Evolutionary conservation across 2,797 vertebrate species (phyloP).

Genomic region (Etheostoma nigrum): DNA sequence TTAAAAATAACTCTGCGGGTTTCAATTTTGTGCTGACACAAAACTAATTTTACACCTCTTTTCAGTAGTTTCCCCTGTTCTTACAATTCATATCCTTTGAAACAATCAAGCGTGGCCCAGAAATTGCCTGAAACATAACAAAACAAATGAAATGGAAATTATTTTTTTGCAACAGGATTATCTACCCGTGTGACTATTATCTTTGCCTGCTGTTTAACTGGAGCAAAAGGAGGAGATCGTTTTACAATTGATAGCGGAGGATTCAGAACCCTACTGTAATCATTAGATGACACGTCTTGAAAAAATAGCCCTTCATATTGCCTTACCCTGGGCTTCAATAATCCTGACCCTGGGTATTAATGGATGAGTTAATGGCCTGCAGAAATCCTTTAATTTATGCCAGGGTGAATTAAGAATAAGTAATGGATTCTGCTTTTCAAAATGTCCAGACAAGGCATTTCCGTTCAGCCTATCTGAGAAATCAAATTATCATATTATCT

Average conservation of each 20-base stretch:
- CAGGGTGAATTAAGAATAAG: conserved; percentile 87
- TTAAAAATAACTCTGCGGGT: conserved; percentile 84
- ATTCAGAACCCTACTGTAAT: conserved; percentile 81
- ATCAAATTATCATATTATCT: conserved; percentile 90
- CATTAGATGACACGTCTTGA: conserved; percentile 83
- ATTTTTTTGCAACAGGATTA: conserved; percentile 84
- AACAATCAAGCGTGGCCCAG: conserved; percentile 79
- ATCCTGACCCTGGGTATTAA: conserved; percentile 89
- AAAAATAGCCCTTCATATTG: conserved; percentile 86
- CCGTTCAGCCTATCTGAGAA: conserved; percentile 86
- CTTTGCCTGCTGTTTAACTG: conserved; percentile 83
- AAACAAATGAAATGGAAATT: conserved; percentile 87
- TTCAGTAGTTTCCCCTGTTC: conserved; percentile 71
- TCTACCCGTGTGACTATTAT: conserved; percentile 81
- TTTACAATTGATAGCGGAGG: conserved; percentile 85
- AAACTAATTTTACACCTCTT: conserved; percentile 84
- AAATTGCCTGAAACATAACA: conserved; percentile 85
- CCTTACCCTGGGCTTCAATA: conserved; percentile 87
- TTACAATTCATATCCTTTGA: conserved; percentile 80
- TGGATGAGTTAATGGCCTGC: conserved; percentile 88
- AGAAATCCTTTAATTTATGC: conserved; percentile 90
- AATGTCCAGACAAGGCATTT: conserved; percentile 87
- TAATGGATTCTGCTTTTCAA: conserved; percentile 89
- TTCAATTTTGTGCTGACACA: conserved; percentile 82
- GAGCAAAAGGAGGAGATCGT: conserved; percentile 82